Base-by-base conservation (phyloP, 2,113 vertebrate genomes). In the Mesembrinibis cayennensis region DNA sequence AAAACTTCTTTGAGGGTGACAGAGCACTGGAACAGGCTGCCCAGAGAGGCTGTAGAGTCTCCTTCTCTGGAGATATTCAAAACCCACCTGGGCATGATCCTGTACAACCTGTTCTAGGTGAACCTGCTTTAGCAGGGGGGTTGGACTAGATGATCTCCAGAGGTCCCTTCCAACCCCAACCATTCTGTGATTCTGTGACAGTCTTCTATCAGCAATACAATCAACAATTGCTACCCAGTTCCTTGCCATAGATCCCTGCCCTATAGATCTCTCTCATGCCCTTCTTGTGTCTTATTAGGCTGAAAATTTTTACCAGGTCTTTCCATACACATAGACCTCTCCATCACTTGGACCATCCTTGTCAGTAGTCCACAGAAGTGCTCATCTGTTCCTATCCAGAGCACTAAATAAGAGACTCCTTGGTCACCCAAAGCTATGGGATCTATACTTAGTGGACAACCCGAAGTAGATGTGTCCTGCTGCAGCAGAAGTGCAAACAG, bases 201-300 rank as follows among this genome's bases (percentile, higher is more conserved):
- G 17, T 11, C 22, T 21, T 7, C 1, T 6, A 30, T 20, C 53
- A 42, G 10, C 5, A 3, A 52, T 42, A 17, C 7, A 23, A 25
- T 4, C 0, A 1, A 11, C 6, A 58, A 13, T 5, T 7, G 6
- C 32, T 29, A 10, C 50, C 20, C 36, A 22, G 38, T 2, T 42
- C 14, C 56, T 62, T 16, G 26, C 36, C 1, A 0, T 7, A 52
- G 30, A 11, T 9, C 34, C 36, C 25, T 40, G 23, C 13, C 27
- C 62, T n/a, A 6, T 0, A 26, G 19, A 34, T 26, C n/a, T 47
- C 50, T 34, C 52, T 16, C 19, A 8, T 5, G 50, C 4, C n/a
- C 38, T 9, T 23, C 66, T 30, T 0, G 0, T 10, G 21, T 6
- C 61, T 49, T 22, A 13, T 15, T 53, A 74, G 42, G 23, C 21